A percentile compares a stretch with the other conserved stretches of the same genome.
Conservation (phyloP, 2,113 vertebrate genomes). For the Lepisosteus osseus region DNA sequence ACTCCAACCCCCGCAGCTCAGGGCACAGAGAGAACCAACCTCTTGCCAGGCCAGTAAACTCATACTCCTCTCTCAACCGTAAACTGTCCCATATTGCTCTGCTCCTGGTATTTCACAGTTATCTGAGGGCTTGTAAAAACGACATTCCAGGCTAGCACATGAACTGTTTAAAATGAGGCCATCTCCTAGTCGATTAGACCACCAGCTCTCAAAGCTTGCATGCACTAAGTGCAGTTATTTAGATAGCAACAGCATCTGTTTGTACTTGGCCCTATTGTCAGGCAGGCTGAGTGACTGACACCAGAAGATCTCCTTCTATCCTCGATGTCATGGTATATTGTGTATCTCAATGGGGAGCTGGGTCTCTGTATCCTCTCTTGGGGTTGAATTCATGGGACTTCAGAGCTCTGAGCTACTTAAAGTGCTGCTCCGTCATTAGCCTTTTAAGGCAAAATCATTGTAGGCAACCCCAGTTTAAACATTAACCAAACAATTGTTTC, state of each 20-base stretch:
- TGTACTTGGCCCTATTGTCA: conserved; percentile 50
- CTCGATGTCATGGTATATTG: conserved; percentile 48
- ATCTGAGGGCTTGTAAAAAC: conserved; percentile 36
- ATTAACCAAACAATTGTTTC: too few relatives aligned
- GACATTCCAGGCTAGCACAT: conserved; percentile 43
- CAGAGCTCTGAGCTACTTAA: conserved; percentile 63
- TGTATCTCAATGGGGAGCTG: conserved; percentile 44
- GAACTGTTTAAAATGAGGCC: conserved; percentile 52
- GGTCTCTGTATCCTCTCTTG: conserved; percentile 39
- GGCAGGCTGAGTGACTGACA: conserved; percentile 47
- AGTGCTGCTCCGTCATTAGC: conserved; percentile 16
- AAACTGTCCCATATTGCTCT: conserved; percentile 33
- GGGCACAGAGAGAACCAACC: too few relatives aligned
- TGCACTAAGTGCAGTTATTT: conserved; percentile 53
- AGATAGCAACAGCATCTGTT: conserved; percentile 54
- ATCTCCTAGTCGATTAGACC: conserved; percentile 46
- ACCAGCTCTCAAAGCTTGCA: conserved; percentile 42
- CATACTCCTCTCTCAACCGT: conserved; percentile 27
- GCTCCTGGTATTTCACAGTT: conserved; percentile 28
- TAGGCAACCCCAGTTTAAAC: too few relatives aligned
- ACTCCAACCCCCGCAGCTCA: too few relatives aligned
- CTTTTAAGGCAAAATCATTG: not conserved
- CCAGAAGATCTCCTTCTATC: conserved; percentile 37
- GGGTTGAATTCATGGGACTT: conserved; percentile 66
- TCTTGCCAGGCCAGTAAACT: conserved; percentile 32